Conservation (phyloP, 2,113 vertebrate genomes). For the Ginglymostoma cirratum region DNA sequence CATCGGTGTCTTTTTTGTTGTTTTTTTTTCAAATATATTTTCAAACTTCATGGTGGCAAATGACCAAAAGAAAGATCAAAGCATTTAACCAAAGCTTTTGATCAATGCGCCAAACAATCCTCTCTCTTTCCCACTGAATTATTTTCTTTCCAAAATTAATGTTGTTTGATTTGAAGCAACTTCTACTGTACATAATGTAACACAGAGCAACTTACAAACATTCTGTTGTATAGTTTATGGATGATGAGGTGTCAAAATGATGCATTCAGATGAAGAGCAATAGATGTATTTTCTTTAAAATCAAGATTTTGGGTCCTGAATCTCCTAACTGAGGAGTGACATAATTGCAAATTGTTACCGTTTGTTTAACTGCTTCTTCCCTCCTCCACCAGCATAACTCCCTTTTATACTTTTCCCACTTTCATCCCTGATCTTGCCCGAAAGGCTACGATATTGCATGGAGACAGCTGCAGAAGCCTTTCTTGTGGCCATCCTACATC, state of each 20-base stretch:
- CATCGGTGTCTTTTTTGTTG: background rate
- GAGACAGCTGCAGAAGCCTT: background rate
- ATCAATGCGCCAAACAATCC: background rate
- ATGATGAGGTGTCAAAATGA: background rate
- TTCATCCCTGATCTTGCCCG: background rate
- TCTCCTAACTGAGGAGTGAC: background rate
- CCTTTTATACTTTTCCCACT: background rate
- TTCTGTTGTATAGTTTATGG: background rate
- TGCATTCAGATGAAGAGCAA: background rate
- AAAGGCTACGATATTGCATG: background rate
- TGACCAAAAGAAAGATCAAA: conserved; percentile 24
- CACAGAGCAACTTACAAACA: background rate
- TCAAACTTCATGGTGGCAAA: background rate
- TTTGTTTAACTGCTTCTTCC: background rate
- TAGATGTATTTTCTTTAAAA: background rate
- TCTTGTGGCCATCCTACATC: background rate
- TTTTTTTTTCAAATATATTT: background rate
- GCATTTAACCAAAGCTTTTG: background rate
- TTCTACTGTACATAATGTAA: background rate
- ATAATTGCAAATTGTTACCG: background rate
- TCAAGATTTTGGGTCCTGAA: background rate
- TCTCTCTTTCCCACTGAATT: background rate
- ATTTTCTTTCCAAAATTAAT: background rate
- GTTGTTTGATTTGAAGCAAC: background rate
- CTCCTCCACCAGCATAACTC: background rate